These are phyloP conservation scores for Pseudois nayaur DNA, from an alignment of 2,113 vertebrate genomes.

Conservation along the genomic window DNA sequence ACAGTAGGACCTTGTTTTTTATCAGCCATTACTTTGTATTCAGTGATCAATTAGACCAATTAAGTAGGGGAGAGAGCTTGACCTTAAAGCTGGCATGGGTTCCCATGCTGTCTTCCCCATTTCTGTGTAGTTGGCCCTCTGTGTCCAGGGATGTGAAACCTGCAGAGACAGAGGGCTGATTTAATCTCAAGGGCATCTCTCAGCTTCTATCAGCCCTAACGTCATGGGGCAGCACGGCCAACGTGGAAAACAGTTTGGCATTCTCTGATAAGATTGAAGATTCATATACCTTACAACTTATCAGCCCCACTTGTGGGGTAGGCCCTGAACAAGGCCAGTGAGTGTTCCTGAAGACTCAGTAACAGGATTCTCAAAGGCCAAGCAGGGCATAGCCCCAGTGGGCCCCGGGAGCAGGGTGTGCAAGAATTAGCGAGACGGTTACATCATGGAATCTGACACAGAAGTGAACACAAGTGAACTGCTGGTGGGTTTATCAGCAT, in stretches of 20 bases:
- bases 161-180: not conserved
- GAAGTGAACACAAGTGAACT: not conserved
- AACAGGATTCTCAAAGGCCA: not conserved
- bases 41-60: not conserved
- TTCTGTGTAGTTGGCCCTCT: not conserved
- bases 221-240: not conserved
- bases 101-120: not conserved
- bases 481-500: not conserved
- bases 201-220: not conserved
- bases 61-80: not conserved
- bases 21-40: not conserved
- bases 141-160: not conserved
- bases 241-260: not conserved
- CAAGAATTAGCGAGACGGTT: not conserved
- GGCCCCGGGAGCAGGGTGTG: accelerated
- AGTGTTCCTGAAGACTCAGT: not conserved
- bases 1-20: not conserved
- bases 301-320: not conserved
- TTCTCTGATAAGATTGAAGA: not conserved
- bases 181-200: not conserved
- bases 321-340: not conserved
- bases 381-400: not conserved
- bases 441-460: accelerated
- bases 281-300: not conserved
- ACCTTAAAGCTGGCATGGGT: not conserved